Evolutionary conservation across 2,888 invertebrate species (phyloP), one percentile per base, ranked within the genome.

Genomic region (Acholoe squamosa): DNA sequence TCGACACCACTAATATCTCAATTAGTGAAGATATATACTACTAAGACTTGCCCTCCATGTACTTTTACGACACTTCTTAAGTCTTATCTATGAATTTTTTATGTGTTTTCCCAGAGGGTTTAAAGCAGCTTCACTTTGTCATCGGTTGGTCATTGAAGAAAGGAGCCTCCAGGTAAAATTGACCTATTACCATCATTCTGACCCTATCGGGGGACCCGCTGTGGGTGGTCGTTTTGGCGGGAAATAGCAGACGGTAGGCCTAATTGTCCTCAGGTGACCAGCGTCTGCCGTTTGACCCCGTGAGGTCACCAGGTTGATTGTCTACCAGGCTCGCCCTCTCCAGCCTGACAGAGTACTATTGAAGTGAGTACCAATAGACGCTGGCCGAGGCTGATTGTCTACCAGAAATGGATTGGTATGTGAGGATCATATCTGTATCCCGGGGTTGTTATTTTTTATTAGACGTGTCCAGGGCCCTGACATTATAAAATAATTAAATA

Each of bases 151-250:
- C 71, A 71, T 25, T 25, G 3, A n/a, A 14, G 5, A 25, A 19
- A 25, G 28, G 71, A 71, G 71, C 71, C 71, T 71, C 3, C 71
- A 71, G 71, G 28, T 25, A 28, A 14, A 14, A 3, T 19, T n/a
- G 61, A n/a, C 61, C 61, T 61, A 12, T 14, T 61, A 67, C 19
- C 7, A 7, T 12, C 28, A 25, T 71, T 28, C 28, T 25, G 71
- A 25, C 28, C 28, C 28, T 22, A 71, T 14, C 14, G 71, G 71
- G 25, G 14, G 71, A 28, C 28, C 71, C 71, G 7, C 71, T 28
- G 71, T 71, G 71, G 71, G 71, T 71, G 71, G 71, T 71, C 71
- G 71, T 71, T 71, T 25, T 25, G 71, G 71, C 71, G 31, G 71
- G 28, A 71, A 25, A 22, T 22, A 25, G 71, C 71, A 28, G 71